phyloP scores from a whole-genome alignment of 2,888 invertebrate genomes.

The Choristoneura rosaceana region DNA sequence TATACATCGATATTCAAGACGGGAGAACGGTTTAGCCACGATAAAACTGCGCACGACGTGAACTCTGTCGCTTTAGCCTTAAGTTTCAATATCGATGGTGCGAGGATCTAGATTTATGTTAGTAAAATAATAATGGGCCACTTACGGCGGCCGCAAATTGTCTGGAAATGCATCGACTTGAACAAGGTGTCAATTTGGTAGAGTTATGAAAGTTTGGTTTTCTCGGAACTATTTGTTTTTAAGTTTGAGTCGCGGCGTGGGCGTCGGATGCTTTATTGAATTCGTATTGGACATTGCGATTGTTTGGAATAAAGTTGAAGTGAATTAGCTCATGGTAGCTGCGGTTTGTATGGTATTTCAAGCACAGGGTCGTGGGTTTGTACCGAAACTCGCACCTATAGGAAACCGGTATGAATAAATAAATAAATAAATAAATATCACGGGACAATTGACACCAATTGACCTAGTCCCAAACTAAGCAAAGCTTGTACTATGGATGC shows the following conservation, averaged over 20 bases:
- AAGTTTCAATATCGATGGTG: conserved; percentile 50
- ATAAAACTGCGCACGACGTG: conserved; percentile 41
- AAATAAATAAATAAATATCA: too few species aligned
- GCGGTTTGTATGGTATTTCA: neutral
- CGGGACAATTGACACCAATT: too few species aligned
- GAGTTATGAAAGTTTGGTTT: conserved; percentile 81
- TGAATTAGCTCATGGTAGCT: neutral
- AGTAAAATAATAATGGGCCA: conserved; percentile 79
- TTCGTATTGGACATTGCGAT: conserved; percentile 45
- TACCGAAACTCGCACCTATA: too few species aligned
- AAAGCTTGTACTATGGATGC: too few species aligned
- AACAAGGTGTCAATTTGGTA: conserved; percentile 85
- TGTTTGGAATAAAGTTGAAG: conserved; percentile 28
- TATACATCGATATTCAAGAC: conserved; percentile 74
- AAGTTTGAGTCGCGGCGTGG: conserved; percentile 64
- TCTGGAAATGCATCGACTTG: conserved; percentile 78
- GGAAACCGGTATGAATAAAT: too few species aligned
- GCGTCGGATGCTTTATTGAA: conserved; percentile 74
- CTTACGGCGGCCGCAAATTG: conserved; percentile 82
- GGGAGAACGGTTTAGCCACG: conserved; percentile 56
- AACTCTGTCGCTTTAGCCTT: conserved; percentile 35
- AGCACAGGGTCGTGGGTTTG: too few species aligned
- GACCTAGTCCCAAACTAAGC: too few species aligned
- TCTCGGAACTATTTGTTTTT: conserved; percentile 84
- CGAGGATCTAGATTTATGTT: conserved; percentile 47